phyloP scores from a whole-genome alignment of 2,113 vertebrate genomes.

The Oreochromis aureus region DNA sequence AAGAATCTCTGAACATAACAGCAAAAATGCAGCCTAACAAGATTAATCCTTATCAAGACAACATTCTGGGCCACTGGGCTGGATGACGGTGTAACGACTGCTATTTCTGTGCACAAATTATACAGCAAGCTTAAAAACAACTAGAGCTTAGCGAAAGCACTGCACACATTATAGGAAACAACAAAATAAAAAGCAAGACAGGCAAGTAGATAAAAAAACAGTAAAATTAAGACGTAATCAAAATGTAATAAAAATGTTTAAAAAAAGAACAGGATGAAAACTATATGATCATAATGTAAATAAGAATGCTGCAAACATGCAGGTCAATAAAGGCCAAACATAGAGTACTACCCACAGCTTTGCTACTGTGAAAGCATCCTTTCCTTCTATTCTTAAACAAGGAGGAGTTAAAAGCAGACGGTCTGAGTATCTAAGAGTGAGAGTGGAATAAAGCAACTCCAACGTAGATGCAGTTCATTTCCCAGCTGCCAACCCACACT shows the following conservation, averaged over 20 bases:
- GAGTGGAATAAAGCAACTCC: neutral
- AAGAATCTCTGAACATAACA: neutral
- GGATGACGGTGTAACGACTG: neutral
- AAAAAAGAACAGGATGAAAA: neutral
- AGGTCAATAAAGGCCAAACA: neutral
- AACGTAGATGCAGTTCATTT: neutral
- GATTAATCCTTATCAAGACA: neutral
- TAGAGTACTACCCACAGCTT: neutral
- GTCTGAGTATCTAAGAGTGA: accelerated
- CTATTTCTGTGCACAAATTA: neutral
- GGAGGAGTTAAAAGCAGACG: neutral
- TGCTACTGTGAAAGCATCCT: neutral
- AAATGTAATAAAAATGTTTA: neutral
- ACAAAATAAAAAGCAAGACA: neutral
- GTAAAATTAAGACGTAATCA: accelerated
- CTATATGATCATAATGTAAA: neutral
- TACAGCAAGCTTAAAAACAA: neutral
- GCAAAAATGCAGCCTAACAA: neutral
- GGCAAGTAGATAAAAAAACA: neutral
- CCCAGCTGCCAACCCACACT: neutral
- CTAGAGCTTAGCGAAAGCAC: neutral
- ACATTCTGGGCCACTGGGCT: neutral
- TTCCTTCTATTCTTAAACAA: neutral
- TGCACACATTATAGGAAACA: neutral
- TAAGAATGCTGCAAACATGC: neutral